A percentile compares a stretch with the other conserved stretches of the same genome.
These are phyloP conservation scores for Fragum sueziense DNA, from an alignment of 2,888 invertebrate species.

Conservation along the genomic window DNA sequence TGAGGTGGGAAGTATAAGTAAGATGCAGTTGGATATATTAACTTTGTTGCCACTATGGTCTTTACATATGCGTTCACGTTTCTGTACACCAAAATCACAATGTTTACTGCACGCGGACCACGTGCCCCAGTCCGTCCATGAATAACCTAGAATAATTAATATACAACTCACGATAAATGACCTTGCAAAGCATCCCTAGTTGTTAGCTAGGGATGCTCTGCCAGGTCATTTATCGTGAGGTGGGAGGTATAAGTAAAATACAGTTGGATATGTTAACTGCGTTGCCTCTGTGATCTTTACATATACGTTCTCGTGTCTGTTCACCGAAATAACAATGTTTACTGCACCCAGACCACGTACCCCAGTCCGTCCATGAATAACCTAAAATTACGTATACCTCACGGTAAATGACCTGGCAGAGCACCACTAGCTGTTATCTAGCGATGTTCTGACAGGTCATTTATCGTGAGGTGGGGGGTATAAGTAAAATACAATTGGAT, in stretches of 20 bases:
- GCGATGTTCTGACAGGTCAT: too few species aligned
- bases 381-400: neutral
- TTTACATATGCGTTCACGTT: neutral
- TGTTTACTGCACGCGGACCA: conserved; percentile 12
- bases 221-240: too few species aligned
- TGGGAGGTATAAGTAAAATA: too few species aligned
- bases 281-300: conserved; percentile 4
- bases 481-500: too few species aligned
- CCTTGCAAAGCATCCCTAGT: too few species aligned
- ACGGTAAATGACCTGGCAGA: too few species aligned
- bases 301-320: neutral
- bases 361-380: neutral
- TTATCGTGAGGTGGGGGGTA: too few species aligned
- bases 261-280: neutral
- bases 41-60: neutral
- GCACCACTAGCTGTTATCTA: too few species aligned
- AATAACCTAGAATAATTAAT: neutral
- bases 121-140: neutral
- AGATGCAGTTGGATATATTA: neutral
- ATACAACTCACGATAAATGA: too few species aligned
- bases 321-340: conserved; percentile 7
- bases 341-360: neutral
- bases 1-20: too few species aligned
- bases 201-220: too few species aligned
- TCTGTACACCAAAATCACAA: conserved; percentile 9